Base-by-base conservation (phyloP, 2,888 invertebrate genomes). In the Zelleria hepariella region DNA sequence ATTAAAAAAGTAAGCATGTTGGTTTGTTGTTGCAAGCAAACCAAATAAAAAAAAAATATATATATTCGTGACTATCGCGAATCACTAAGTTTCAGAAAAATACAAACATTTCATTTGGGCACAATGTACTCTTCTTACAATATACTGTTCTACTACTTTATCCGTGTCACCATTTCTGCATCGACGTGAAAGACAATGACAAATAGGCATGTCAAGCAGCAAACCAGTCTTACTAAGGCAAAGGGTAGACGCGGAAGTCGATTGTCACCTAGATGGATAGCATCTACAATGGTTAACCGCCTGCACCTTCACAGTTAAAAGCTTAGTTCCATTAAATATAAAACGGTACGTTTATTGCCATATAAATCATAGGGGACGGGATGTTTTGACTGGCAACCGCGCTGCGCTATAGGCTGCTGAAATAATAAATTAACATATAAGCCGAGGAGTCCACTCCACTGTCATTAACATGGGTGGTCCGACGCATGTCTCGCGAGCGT, bases 261-360 rank as follows among this genome's bases (percentile, higher is more conserved):
- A 42, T 20, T 51, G 54, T n/a, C 54, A 51, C 23, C 15, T 10
- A 54, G 20, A 60, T 62, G 58, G 59, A 62, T 60, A 59, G 51
- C 58, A 59, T 58, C 60, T 58, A 66, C 62, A 65, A 67, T 68
- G 64, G 60, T 63, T 64, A 67, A 65, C 62, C 75, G 67, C 73
- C 83, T 85, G 85, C 68, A 80, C 79, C 80, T 70, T 86, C 83
- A 80, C 68, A 72, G 71, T 80, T 83, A 83, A 82, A 86, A 82
- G 80, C 81, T 78, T 79, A 86, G 85, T 84, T 85, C 84, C 83
- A 84, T 78, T 81, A 77, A 78, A 81, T 83, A 80, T 83, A 86
- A 86, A 86, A 79, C 78, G 72, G 69, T 70, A 67, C 72, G 78
- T 88, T 86, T 86, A 87, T 83, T 77, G 75, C 84, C 75, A 68